Conservation (phyloP, 2,888 invertebrate genomes). For the Adelphocoris suturalis region DNA sequence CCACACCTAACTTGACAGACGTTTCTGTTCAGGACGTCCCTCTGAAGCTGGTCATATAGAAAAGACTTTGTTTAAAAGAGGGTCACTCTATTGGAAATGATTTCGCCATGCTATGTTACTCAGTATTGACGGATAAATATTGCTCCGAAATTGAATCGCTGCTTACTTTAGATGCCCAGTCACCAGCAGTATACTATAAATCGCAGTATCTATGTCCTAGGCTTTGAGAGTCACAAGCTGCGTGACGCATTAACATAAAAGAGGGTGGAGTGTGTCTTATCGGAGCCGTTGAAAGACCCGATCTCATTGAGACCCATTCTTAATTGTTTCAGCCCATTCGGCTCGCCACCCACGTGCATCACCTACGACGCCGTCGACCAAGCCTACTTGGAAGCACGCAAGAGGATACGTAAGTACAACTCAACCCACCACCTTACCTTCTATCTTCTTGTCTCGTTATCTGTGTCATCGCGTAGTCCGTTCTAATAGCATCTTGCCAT, state of each 20-base stretch:
- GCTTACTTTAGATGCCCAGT: too few relatives aligned
- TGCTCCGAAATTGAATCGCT: too few relatives aligned
- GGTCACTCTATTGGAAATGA: too few relatives aligned
- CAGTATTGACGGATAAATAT: too few relatives aligned
- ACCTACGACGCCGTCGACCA: constrained; percentile 94
- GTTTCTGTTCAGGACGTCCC: too few relatives aligned
- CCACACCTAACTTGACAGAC: too few relatives aligned
- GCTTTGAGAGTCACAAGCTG: neutral
- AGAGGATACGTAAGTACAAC: constrained; percentile 89
- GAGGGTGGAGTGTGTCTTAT: neutral
- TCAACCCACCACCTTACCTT: neutral
- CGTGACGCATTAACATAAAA: constrained; percentile 28
- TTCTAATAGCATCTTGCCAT: constrained; percentile 40
- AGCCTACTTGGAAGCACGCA: constrained; percentile 91
- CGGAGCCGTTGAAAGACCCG: neutral
- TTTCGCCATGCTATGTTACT: too few relatives aligned
- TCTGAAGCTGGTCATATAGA: too few relatives aligned
- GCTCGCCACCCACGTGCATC: constrained; percentile 82
- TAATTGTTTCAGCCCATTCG: constrained; percentile 73
- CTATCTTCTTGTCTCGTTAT: neutral
- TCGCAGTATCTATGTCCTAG: neutral
- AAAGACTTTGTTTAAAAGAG: too few relatives aligned
- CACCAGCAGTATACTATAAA: too few relatives aligned
- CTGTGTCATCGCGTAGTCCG: constrained; percentile 2
- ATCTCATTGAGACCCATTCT: constrained; percentile 32